Percentiles rank a stretch among this genome's conserved stretches.
These are phyloP conservation scores for Hyles euphorbiae DNA, from an alignment of 1,140 invertebrate species.

Conservation along the genomic window DNA sequence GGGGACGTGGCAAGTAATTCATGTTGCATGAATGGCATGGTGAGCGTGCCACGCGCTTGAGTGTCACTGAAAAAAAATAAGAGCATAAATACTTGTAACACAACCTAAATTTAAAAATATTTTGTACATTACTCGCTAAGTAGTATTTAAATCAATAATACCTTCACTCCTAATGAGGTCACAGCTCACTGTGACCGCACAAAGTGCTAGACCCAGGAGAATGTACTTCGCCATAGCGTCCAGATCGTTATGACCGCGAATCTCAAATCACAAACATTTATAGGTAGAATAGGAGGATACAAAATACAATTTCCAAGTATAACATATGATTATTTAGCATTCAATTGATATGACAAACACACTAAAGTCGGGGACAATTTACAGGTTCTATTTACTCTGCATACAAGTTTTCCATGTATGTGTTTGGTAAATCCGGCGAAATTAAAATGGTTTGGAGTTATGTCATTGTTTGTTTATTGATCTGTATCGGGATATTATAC, in stretches of 20 bases:
- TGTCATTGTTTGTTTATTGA: constrained; percentile 6
- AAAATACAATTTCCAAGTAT: constrained; percentile 30
- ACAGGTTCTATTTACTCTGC: constrained; percentile 22
- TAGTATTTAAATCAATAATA: constrained; percentile 5
- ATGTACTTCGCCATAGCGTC: constrained; percentile 26
- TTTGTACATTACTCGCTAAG: too few relatives aligned
- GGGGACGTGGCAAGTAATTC: neutral
- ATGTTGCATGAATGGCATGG: neutral
- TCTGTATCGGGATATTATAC: neutral
- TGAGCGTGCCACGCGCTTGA: constrained; percentile 2
- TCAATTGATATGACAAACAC: constrained; percentile 29
- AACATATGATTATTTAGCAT: constrained; percentile 13
- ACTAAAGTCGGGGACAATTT: constrained; percentile 18
- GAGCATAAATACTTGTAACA: neutral
- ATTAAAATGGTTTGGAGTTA: constrained; percentile 6
- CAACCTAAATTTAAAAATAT: too few relatives aligned
- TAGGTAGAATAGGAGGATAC: constrained; percentile 21
- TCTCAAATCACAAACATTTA: constrained; percentile 22
- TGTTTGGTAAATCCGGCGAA: constrained; percentile 13
- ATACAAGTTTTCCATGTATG: constrained; percentile 19
- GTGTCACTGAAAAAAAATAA: neutral
- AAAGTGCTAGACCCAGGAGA: constrained; percentile 20
- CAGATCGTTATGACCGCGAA: constrained; percentile 22
- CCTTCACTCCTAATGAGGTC: constrained; percentile 23
- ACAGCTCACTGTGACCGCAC: constrained; percentile 19